Conservation (phyloP, 2,113 vertebrate species). For the Pluvialis apricaria region DNA sequence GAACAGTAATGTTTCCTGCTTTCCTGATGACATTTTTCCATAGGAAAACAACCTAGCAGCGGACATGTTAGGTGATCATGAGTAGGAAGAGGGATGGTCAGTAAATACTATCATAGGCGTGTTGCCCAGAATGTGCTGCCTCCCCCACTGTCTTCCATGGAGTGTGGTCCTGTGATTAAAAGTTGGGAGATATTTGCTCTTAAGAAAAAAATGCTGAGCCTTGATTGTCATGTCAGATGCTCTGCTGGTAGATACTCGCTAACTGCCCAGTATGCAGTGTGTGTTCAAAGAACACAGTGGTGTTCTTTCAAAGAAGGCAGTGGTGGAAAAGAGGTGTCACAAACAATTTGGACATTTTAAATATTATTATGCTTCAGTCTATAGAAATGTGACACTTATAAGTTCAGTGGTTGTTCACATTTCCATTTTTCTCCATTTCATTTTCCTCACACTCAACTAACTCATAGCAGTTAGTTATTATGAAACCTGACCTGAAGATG, state of each 20-base stretch:
- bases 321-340: not conserved
- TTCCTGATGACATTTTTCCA: not conserved
- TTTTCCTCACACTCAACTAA: conserved; percentile 22
- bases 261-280: not conserved
- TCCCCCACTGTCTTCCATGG: not conserved
- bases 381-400: not conserved
- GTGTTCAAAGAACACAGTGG: not conserved
- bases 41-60: not conserved
- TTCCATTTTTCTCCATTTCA: conserved; percentile 16
- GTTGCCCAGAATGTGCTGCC: not conserved
- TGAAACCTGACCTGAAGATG: conserved; percentile 27
- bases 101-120: not conserved
- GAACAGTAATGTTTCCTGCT: not conserved
- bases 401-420: not conserved
- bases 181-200: not conserved
- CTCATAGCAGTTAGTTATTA: not conserved
- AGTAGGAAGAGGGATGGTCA: not conserved
- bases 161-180: not conserved
- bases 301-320: no score
- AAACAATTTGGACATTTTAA: not conserved
- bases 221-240: not conserved
- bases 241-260: not conserved
- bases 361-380: not conserved
- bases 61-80: not conserved
- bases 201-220: not conserved